These are phyloP conservation scores for Odontomachus brunneus DNA, from an alignment of 1,140 invertebrate species.

Conservation along the genomic window DNA sequence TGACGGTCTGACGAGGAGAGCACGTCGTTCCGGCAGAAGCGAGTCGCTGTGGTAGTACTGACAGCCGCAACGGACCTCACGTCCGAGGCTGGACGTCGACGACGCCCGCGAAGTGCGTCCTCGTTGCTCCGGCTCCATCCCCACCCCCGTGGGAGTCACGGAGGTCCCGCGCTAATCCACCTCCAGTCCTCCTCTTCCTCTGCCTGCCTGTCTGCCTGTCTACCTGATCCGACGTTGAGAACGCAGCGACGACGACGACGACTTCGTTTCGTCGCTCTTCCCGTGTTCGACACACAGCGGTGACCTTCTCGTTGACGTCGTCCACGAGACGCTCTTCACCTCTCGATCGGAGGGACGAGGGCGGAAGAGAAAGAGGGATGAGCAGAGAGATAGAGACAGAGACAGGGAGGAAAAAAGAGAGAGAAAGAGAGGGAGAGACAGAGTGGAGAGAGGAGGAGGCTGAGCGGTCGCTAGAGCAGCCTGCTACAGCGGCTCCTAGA, in stretches of 20 bases:
- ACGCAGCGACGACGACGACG: not conserved
- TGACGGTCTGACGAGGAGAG: constrained; percentile 85
- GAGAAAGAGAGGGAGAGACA: constrained; percentile 33
- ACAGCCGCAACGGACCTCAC: constrained; percentile 93
- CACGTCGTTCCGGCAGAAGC: constrained; percentile 90
- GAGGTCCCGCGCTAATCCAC: constrained; percentile 58
- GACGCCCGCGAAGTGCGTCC: constrained; percentile 86
- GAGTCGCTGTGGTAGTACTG: constrained; percentile 93
- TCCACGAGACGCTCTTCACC: constrained; percentile 28
- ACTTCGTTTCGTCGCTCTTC: constrained; percentile 16
- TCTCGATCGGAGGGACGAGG: constrained; percentile 18
- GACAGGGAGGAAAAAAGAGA: constrained; percentile 12
- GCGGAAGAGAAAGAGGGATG: constrained; percentile 20
- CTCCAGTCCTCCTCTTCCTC: constrained; percentile 64
- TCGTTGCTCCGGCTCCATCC: constrained; percentile 80
- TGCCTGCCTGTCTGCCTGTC: constrained; percentile 47
- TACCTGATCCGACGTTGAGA: not conserved
- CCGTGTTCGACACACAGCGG: not conserved
- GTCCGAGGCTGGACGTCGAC: constrained; percentile 87
- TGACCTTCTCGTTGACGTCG: not conserved
- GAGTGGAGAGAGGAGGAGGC: constrained; percentile 49
- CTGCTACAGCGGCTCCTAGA: constrained; percentile 64
- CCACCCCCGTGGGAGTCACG: constrained; percentile 62
- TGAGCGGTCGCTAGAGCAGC: constrained; percentile 46
- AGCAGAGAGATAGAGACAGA: constrained; percentile 28